Conservation (phyloP, 2,797 vertebrate genomes). For the Sebastes variabilis region DNA sequence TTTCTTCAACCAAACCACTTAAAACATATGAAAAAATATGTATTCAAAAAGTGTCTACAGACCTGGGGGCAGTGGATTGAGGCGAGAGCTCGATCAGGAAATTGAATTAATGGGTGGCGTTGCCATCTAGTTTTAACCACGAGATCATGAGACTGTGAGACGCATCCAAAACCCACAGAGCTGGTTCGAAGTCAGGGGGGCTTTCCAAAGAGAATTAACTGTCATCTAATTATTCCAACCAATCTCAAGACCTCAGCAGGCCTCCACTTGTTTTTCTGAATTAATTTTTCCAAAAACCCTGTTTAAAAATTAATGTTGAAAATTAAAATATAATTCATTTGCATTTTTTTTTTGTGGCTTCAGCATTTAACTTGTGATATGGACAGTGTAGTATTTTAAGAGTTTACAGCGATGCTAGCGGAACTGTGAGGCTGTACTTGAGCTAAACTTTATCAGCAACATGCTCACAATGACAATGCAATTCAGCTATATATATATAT, state of each 20-base stretch:
- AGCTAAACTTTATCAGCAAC: too few relatives aligned
- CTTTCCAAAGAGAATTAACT: background rate
- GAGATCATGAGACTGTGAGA: conserved; percentile 4
- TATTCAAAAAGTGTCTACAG: background rate
- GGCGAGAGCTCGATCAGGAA: conserved; percentile 21
- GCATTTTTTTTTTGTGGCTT: background rate
- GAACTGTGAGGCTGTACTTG: background rate
- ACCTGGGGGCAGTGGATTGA: conserved; percentile 3
- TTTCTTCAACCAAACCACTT: conserved; percentile 5
- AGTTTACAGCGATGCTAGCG: background rate
- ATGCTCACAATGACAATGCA: too few relatives aligned
- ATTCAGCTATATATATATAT: too few relatives aligned
- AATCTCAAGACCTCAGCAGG: background rate
- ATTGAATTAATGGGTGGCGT: conserved; percentile 39
- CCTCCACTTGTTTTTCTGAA: background rate
- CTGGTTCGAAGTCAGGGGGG: background rate
- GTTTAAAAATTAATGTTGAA: background rate
- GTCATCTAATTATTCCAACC: background rate
- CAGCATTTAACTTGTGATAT: background rate
- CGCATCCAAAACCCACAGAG: conserved; percentile 5
- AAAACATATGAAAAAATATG: conserved; percentile 4
- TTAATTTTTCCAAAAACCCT: background rate
- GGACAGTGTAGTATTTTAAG: too few relatives aligned
- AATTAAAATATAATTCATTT: background rate
- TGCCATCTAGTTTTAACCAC: conserved; percentile 34